Base-by-base conservation (phyloP, 2,797 vertebrate species). In the Xiphophorus birchmanni region DNA sequence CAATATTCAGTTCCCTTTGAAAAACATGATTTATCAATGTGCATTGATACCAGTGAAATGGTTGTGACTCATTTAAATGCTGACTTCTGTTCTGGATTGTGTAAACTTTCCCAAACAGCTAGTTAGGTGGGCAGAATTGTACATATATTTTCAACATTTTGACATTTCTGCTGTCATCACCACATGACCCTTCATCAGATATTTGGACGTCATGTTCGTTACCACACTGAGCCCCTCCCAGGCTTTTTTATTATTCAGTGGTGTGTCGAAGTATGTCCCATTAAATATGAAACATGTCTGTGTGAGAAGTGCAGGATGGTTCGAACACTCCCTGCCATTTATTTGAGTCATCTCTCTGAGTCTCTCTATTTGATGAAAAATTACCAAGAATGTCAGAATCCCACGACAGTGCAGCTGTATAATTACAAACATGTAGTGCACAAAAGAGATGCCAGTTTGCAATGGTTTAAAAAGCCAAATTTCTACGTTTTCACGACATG, bases 241-340 rank as follows among this genome's bases (percentile, higher is more conserved):
- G 2, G 77, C 84, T 74, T 84, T 82, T 94, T 85, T 89, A 94
- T 94, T 92, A 94, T 95, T 94, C 91, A 95, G 89, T 77, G 83
- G 83, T 89, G 84, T 91, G 91, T 88, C 87, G 79, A 93, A 94
- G 92, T 94, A 84, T 86, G 88, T 90, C 90, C 86, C 86, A 93
- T 95, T 89, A 92, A 95, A 94, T 83, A 92, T 95, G 80, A 83
- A 94, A 78, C 54, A 76, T 79, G 75, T 74, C 83, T 88, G 85
- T 87, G 88, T 90, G 78, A 91, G 83, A 91, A 89, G 86, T 85
- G 83, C 84, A 86, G 81, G 84, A 85, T 42, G 81, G 73, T 77
- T 85, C 35, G 5, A 84, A 50, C 82, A 29, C 67, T 50, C 69
- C 54, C 32, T 45, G 23, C 67, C 29, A 18, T 72, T 44, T 44